Conservation (phyloP, 1,140 invertebrate species). For the Pemphigus obesinymphae region DNA sequence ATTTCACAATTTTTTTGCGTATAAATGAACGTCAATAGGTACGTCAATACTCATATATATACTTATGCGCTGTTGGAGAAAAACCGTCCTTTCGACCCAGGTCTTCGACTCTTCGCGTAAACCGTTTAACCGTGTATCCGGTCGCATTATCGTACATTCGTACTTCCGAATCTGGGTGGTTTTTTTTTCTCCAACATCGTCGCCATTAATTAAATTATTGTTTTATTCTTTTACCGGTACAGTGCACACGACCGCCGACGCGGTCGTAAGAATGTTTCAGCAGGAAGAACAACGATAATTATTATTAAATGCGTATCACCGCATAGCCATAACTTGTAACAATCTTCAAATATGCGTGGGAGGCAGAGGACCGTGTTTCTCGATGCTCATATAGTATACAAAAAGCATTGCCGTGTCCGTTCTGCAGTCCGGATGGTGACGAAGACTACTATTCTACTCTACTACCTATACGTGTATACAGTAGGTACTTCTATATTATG, state of each 20-base stretch:
- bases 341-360: not conserved
- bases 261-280: not conserved
- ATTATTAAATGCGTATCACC: not conserved
- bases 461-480: not conserved
- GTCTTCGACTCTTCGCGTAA: too few species aligned
- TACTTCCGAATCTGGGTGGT: not conserved
- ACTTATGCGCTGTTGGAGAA: too few species aligned
- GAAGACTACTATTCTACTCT: not conserved
- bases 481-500: not conserved
- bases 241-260: not conserved
- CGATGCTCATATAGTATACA: not conserved
- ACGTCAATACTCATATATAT: too few species aligned
- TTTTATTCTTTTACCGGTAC: not conserved
- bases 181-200: not conserved
- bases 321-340: not conserved
- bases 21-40: too few species aligned
- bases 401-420: constrained; percentile 15
- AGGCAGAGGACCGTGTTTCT: not conserved
- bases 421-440: constrained; percentile 5
- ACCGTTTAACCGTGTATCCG: not conserved
- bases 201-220: not conserved
- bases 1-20: too few species aligned
- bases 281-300: not conserved
- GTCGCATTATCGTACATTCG: too few species aligned
- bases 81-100: not conserved